Evolutionary conservation across 2,113 vertebrate genomes (phyloP).

Genomic region (Megaceryle maxima): DNA sequence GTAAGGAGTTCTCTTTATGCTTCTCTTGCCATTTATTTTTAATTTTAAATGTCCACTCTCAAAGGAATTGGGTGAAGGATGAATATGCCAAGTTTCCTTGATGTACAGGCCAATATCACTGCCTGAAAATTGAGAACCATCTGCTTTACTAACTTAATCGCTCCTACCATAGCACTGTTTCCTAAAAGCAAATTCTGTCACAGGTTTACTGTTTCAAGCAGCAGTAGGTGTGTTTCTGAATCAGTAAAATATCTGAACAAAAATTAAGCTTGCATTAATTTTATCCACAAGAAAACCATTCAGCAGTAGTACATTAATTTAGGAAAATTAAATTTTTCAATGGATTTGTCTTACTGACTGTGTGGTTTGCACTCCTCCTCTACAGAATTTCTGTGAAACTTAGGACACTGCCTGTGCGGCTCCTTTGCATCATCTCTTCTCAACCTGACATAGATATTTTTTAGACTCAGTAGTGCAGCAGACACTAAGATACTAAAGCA

Average conservation of each 20-base stretch:
- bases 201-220: constrained; percentile 14
- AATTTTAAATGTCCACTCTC: neutral
- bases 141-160: neutral
- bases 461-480: neutral
- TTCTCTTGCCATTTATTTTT: constrained; percentile 5
- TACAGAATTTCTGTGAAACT: neutral
- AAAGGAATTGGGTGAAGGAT: neutral
- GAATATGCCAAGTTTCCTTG: neutral
- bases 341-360: neutral
- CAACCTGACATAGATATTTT: neutral
- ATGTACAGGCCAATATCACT: neutral
- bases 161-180: neutral
- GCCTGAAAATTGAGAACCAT: neutral
- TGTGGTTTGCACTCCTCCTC: neutral
- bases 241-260: neutral
- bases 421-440: neutral
- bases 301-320: neutral
- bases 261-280: constrained; percentile 35
- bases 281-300: neutral
- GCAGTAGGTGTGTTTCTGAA: neutral
- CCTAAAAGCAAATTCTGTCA: neutral
- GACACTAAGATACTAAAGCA: neutral
- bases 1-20: neutral
- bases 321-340: neutral
- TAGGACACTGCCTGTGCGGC: neutral